Base-by-base conservation (phyloP, 2,113 vertebrate species). In the Bagarius yarrelli region DNA sequence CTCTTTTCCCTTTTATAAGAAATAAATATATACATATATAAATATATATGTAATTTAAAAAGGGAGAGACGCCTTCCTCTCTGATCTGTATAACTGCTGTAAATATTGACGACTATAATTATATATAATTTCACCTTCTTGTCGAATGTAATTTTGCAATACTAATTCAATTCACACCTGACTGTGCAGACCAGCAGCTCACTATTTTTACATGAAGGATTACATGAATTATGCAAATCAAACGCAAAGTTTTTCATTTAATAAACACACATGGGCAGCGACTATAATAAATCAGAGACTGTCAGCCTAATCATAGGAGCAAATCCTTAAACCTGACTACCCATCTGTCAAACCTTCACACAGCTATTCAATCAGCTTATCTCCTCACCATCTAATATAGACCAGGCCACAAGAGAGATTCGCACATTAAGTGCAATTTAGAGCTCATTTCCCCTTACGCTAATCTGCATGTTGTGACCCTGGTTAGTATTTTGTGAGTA, bases 121-220 rank as follows among this genome's bases (percentile, higher is more conserved):
- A 88, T 76, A 77, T 83, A 78, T 59, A 79, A 88, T 83, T 87
- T 70, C 64, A 32, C 72, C 53, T 64, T 69, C 59, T 64, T 84
- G 80, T 75, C 69, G 80, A 82, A 78, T 87, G 81, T 84, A 83
- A 79, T 79, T 79, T 78, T 66, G 78, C 83, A 81, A 81, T 60
- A 57, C 61, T 11, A 85, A 87, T 87, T 80, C 85, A 81, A 87
- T 87, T 88, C 86, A 83, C 60, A 82, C 63, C 53, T 72, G 85
- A 74, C 80, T 84, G 88, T 84, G 66, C 73, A 77, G 85, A 88
- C 85, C 85, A 64, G 81, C 82, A 77, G 79, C 77, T 70, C 79
- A 36, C 83, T 85, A 52, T 85, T 87, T 85, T 86, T 86, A 80
- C 79, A 71, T 83, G 79, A 82, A 56, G 70, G 83, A 66, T 84